These are phyloP conservation scores for Eledone cirrhosa DNA, from an alignment of 2,888 invertebrate species.

Conservation along the genomic window DNA sequence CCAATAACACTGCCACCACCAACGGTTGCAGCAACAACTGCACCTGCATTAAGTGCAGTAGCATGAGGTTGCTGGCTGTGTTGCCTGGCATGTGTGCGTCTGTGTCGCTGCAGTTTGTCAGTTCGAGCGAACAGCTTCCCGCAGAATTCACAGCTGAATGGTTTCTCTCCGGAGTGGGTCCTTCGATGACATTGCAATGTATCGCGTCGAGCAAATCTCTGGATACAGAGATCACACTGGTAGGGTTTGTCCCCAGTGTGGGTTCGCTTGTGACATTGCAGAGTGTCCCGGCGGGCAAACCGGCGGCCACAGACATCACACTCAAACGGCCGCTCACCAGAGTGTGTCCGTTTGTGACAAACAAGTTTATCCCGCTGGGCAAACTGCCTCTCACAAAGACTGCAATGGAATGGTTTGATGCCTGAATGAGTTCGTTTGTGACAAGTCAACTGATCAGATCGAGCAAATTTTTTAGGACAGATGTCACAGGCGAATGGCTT, in stretches of 20 bases:
- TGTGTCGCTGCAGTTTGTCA: conserved; percentile 22
- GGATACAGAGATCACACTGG: conserved; percentile 15
- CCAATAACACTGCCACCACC: too few species aligned
- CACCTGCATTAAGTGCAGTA: too few species aligned
- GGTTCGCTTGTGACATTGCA: conserved; percentile 25
- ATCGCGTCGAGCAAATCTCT: conserved; percentile 15
- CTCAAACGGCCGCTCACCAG: conserved; percentile 21
- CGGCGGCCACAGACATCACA: conserved; percentile 23
- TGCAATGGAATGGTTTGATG: conserved; percentile 22
- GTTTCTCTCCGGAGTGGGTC: conserved; percentile 15
- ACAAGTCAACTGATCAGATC: conserved; percentile 12
- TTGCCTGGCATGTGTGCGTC: conserved; percentile 15
- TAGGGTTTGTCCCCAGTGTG: conserved; percentile 24
- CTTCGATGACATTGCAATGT: conserved; percentile 20
- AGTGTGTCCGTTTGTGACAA: conserved; percentile 22
- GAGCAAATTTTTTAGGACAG: conserved; percentile 15
- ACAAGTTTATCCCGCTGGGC: conserved; percentile 28
- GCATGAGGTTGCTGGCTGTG: conserved; percentile 13
- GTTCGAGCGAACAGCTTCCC: conserved; percentile 20
- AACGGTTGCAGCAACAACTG: background rate
- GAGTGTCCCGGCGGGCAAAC: conserved; percentile 27
- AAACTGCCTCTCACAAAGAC: conserved; percentile 19
- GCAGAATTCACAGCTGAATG: conserved; percentile 19
- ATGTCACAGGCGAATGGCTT: conserved; percentile 22
- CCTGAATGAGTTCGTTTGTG: conserved; percentile 25